Conservation (phyloP, 2,888 invertebrate species). For the Hypercompe scribonia region DNA sequence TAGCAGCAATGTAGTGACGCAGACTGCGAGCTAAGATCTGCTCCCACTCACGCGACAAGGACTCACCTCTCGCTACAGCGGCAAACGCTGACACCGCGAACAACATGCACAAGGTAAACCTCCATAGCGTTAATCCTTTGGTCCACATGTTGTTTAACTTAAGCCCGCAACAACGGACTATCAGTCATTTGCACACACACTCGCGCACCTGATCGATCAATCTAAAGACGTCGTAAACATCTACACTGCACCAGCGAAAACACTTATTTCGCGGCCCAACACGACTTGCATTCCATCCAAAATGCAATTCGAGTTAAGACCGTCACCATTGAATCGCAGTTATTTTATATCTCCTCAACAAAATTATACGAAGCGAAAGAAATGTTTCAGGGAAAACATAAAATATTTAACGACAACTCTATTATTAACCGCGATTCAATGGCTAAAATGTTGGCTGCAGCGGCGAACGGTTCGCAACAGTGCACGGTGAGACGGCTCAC, state of each 20-base stretch:
- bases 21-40: constrained; percentile 67
- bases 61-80: constrained; percentile 82
- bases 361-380: constrained; percentile 27
- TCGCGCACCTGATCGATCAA: constrained; percentile 83
- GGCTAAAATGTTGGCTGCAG: constrained; percentile 66
- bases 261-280: constrained; percentile 57
- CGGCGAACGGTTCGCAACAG: constrained; percentile 68
- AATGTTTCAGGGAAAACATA: constrained; percentile 37
- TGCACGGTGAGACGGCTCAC: constrained; percentile 70
- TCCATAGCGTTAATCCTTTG: constrained; percentile 83
- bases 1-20: constrained; percentile 81
- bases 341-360: constrained; percentile 21
- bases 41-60: constrained; percentile 58
- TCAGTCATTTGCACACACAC: constrained; percentile 86
- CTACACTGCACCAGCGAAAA: constrained; percentile 71
- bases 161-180: constrained; percentile 79
- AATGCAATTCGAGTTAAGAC: constrained; percentile 73
- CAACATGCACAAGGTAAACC: constrained; percentile 83
- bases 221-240: constrained; percentile 77
- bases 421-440: constrained; percentile 77
- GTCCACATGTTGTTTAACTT: constrained; percentile 84
- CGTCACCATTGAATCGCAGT: constrained; percentile 70
- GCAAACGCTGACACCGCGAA: constrained; percentile 78
- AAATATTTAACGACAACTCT: constrained; percentile 60
- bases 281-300: constrained; percentile 69